Base-by-base conservation (phyloP, 2,797 vertebrate genomes). In the Spheniscus humboldti region DNA sequence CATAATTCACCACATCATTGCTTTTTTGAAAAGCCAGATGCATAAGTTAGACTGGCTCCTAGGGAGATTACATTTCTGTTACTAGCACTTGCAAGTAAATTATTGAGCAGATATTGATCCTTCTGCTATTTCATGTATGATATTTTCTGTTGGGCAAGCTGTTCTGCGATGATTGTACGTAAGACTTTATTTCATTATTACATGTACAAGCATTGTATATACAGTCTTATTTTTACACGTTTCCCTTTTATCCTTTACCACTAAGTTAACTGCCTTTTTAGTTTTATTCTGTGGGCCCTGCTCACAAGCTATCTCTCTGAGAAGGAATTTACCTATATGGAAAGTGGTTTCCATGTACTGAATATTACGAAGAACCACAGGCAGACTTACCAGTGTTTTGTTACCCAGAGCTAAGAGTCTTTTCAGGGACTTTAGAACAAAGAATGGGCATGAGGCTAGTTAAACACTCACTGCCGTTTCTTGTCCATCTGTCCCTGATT, bases 371-470 rank as follows among this genome's bases (percentile, higher is more conserved):
- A 93, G 89, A 79, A 88, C 94, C 95, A 72, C 90, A 95, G 83
- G 73, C 95, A 97, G 93, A 50, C 68, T 88, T 89, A 72, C 48
- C 45, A 85, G 94, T 90, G 86, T 94, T 98, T 96, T 92, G 90
- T 95, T 97, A 96, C 88, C 87, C 69, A 94, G 73, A 94, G 77
- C 86, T 69, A 68, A 95, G 83, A 91, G 94, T 72, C 91, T 91
- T 97, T 96, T 95, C 91, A 97, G 88, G 73, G 63, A 95, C 92
- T 96, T 97, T 76, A 89, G 88, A 96, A 93, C 71, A 92, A 92
- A 97, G 83, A 95, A 71, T 69, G 93, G 96, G 96, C 95, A 96
- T 30, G 35, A 73, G 39, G 96, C 97, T 98, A 98, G 81, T 94
- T 94, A 97, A 97, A 95, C 97, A 94, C 88, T 97, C 92, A 64